phyloP scores from a whole-genome alignment of 2,888 invertebrate genomes.

The Oscheius sp. region DNA sequence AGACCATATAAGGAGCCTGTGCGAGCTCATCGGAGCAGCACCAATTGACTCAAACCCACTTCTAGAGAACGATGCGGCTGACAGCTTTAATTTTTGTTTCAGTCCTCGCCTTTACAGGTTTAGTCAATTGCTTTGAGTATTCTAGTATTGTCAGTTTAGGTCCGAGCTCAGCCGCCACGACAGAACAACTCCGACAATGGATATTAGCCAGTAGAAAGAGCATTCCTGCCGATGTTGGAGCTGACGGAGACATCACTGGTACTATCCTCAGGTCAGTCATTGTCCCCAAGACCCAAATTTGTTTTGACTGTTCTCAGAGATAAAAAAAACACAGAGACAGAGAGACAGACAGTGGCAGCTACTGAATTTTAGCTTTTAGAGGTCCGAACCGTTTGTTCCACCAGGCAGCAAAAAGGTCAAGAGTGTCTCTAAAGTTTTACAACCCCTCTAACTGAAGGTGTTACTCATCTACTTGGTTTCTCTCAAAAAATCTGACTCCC shows the following conservation, averaged over 20 bases:
- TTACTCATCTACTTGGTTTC: no score
- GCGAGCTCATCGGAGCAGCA: slow-evolving; percentile 24
- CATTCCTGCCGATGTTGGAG: slow-evolving; percentile 46
- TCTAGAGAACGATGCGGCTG: slow-evolving; percentile 24
- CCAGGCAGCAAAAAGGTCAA: no score
- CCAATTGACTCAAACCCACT: slow-evolving; percentile 20
- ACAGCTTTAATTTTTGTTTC: slow-evolving; percentile 14
- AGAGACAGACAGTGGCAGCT: no score
- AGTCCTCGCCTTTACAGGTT: slow-evolving; percentile 25
- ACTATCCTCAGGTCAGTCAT: slow-evolving; percentile 56
- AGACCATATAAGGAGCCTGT: slow-evolving; percentile 29
- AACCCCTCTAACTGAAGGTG: no score
- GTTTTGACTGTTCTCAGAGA: no score
- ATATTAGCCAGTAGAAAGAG: slow-evolving; percentile 64
- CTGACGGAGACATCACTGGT: slow-evolving; percentile 60
- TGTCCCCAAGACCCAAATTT: background rate
- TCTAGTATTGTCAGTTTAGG: background rate
- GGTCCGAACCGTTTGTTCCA: no score
- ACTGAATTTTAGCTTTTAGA: no score
- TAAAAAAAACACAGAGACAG: no score
- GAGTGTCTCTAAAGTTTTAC: no score
- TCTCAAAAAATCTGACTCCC: no score
- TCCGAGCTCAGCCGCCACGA: slow-evolving; percentile 53
- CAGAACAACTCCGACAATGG: slow-evolving; percentile 68
- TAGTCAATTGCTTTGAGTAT: background rate